Base-by-base conservation (phyloP, 2,888 invertebrate species). In the Drosophila tanythrix region DNA sequence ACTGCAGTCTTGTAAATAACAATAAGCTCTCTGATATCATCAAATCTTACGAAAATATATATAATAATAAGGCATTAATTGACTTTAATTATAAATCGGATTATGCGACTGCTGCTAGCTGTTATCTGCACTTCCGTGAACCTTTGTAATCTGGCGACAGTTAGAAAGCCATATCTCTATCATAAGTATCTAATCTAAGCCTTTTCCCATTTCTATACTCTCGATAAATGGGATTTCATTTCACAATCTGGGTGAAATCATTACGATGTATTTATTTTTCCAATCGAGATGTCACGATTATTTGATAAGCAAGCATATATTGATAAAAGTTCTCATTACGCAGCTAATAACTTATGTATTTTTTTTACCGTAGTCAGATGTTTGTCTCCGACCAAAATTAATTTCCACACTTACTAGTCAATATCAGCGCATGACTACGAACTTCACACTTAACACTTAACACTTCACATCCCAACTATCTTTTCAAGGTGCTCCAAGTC, bases 181-280 rank as follows among this genome's bases (percentile, higher is more conserved):
- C 56, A 57, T 40, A 40, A 29, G 27, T 27, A 40, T 40, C 21
- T 56, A 31, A 40, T 57, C 40, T 57, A n/a, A 8, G n/a, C 27
- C 29, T 7, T 2, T 6, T 18, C 27, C 50, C 11, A 4, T 29
- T 50, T 29, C 18, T 27, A 1, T 8, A 18, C 27, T 15, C 18
- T 15, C 5, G 1, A 27, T 50, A 27, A 27, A 10, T 6, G 27
- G 3, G 27, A 18, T 11, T 29, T 10, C 11, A 10, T 51, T n/a
- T 29, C n/a, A 7, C 29, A n/a, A 6, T 25, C 18, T 27, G 27
- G 10, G 8, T 27, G 4, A 15, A 18, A n/a, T 29, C 29, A 51
- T n/a, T n/a, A 2, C 15, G 3, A 6, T 29, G 11, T 3, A 51
- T 51, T 27, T 13, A 11, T 3, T 13, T 29, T 25, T 7, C 7